Percentiles rank a stretch among this genome's conserved stretches.
Evolutionary conservation across 2,797 vertebrate species (phyloP).

Genomic region (Gephyroberyx darwinii): DNA sequence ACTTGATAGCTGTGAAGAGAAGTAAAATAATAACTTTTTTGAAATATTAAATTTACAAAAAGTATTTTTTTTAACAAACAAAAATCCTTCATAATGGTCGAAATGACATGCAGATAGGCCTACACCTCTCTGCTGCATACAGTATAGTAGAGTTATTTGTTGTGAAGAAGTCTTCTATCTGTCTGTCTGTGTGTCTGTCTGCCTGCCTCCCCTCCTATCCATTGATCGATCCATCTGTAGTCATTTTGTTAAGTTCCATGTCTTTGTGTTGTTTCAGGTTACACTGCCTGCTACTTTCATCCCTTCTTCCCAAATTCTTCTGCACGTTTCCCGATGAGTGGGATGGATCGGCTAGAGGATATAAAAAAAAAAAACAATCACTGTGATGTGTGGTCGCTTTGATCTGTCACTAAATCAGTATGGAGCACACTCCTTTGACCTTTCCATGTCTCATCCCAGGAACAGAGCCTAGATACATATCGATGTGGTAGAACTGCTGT

Average conservation of each 20-base stretch:
- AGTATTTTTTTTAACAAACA: neutral
- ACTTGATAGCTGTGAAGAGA: neutral
- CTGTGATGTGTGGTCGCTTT: constrained; percentile 39
- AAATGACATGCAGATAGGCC: neutral
- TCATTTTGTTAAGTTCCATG: neutral
- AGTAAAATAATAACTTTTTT: neutral
- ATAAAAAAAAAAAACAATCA: constrained; percentile 19
- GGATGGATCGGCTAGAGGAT: constrained; percentile 17
- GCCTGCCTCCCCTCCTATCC: neutral
- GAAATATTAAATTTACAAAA: neutral
- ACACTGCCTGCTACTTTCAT: neutral
- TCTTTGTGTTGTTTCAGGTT: neutral
- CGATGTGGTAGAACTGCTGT: constrained; percentile 48
- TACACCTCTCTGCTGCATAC: neutral
- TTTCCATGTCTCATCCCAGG: constrained; percentile 55
- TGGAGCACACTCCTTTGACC: constrained; percentile 65
- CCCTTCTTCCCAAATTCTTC: neutral
- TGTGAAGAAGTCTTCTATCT: neutral
- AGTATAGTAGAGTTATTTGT: neutral
- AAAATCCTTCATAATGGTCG: neutral
- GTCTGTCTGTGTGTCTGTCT: neutral
- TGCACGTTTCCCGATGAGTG: neutral
- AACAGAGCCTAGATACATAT: constrained; percentile 53
- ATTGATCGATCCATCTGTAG: neutral
- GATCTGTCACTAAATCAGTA: constrained; percentile 64